Evolutionary conservation across 1,140 invertebrate species (phyloP), one percentile per base, ranked within the genome.

Genomic region (Drosophila yakuba): DNA sequence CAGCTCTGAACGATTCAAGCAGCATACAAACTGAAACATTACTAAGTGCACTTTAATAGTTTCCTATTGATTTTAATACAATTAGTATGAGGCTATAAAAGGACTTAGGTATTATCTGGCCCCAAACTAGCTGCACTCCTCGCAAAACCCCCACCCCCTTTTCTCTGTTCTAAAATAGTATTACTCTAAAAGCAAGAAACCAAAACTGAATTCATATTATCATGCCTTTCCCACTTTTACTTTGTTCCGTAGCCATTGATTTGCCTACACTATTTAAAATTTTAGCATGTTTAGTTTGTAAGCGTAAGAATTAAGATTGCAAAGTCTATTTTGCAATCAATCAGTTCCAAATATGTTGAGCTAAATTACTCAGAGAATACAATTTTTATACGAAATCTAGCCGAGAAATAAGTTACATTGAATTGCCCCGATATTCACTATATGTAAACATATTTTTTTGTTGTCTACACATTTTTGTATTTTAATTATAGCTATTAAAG

Each of bases 261-360:
- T 66, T 60, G 48, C 68, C 25, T 36, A 20, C 47, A 28, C 41
- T 44, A 63, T 35, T 54, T 54, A 68, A 51, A 45, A 68, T 85
- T 88, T 88, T 83, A 86, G 57, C 84, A 62, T 86, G 83, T 86
- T 89, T 83, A 88, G 84, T 88, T 73, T 2, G 58, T 88, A 88
- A 81, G 73, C 67, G 52, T 61, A 43, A 43, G 32, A 39, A 39
- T 12, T 50, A 56, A 15, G 28, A 56, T 52, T 82, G 78, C 74
- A 67, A 74, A 44, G 44, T 52, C 32, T 32, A 32, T 55, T 86
- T 71, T 68, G 72, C 63, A 74, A 17, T 51, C 48, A 39, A 39
- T 55, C 38, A 55, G 58, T 45, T 73, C 54, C 55, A 62, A 75
- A 52, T 54, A 73, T 11, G 56, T 56, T 64, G 56, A 50, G 44